Base-by-base conservation (phyloP, 1,140 invertebrate species). In the Drosophila nebulosa region DNA sequence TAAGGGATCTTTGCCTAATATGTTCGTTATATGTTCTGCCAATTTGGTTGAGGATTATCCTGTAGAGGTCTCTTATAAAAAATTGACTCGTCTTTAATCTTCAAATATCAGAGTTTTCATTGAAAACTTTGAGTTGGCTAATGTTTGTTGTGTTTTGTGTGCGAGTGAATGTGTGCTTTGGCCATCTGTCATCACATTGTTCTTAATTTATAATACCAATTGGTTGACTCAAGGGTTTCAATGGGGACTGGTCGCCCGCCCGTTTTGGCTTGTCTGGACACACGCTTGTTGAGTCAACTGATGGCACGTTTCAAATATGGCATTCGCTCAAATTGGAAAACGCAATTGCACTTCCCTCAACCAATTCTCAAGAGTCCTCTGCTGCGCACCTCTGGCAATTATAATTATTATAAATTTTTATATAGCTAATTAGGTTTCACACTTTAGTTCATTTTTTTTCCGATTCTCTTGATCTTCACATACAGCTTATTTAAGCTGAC, bases 401-500 rank as follows among this genome's bases (percentile, higher is more conserved):
- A 46, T 21, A 46, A 46, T 4, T 1, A 18, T 21, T 46, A 21
- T 46, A 46, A 9, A 18, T 42, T 42, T 42, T 42, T 21, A 46
- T 46, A 21, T 21, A 3, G 18, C 9, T 46, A 46, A 46, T 42
- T 42, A 42, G 16, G 14, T 42, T 42, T 16, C 14, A 42, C 39
- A 42, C 14, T 16, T 39, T 42, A 16, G 18, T 16, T 16, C 14
- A 16, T 16, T 2, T 39, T 4, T 16, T 0, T 7, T 18, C n/a
- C 1, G 21, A 46, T 46, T 46, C 16, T 46, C 39, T 21, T 46
- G 16, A 21, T 46, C 39, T n/a, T n/a, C 7, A 46, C 6, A 30
- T 30, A 55, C 21, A 30, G 26, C 52, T 30, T 55, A 55, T 55
- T 55, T 55, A 55, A 55, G 52, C 52, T 55, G 27, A 58, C 24